Percentiles rank a stretch among this genome's conserved stretches.
Evolutionary conservation across 2,113 vertebrate species (phyloP).

Genomic region (Dissostichus mawsoni): DNA sequence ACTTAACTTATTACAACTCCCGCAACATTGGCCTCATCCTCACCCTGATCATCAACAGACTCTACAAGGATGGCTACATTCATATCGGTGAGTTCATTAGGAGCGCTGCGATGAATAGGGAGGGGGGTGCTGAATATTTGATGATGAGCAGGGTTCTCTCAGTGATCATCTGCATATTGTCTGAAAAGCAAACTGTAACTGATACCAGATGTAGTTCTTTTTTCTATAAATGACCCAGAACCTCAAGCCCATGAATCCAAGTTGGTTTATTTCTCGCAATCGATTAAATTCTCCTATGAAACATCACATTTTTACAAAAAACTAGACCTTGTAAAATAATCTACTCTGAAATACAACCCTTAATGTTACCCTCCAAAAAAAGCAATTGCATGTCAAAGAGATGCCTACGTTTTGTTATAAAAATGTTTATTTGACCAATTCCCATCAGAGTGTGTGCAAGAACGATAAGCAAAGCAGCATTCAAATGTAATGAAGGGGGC

Average conservation of each 20-base stretch:
- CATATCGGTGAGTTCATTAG: conserved; percentile 91
- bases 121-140: conserved; percentile 57
- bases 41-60: conserved; percentile 95
- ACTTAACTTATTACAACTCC: conserved; percentile 99
- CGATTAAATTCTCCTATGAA: neutral
- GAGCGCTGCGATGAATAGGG: conserved; percentile 28
- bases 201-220: conserved; percentile 30
- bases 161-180: conserved; percentile 34
- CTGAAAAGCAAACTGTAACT: conserved; percentile 22
- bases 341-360: neutral
- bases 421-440: neutral
- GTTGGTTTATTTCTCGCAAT: neutral
- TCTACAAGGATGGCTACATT: conserved; percentile 98
- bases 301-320: neutral
- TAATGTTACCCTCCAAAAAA: neutral
- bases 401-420: neutral
- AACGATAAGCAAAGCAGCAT: conserved; percentile 6
- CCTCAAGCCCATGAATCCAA: neutral
- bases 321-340: neutral
- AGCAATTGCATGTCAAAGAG: neutral
- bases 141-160: conserved; percentile 47
- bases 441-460: neutral
- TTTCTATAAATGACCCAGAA: neutral
- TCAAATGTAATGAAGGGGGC: neutral
- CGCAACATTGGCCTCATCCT: conserved; percentile 98